phyloP scores from a whole-genome alignment of 1,140 invertebrate genomes.

The Scaptodrosophila lebanonensis region DNA sequence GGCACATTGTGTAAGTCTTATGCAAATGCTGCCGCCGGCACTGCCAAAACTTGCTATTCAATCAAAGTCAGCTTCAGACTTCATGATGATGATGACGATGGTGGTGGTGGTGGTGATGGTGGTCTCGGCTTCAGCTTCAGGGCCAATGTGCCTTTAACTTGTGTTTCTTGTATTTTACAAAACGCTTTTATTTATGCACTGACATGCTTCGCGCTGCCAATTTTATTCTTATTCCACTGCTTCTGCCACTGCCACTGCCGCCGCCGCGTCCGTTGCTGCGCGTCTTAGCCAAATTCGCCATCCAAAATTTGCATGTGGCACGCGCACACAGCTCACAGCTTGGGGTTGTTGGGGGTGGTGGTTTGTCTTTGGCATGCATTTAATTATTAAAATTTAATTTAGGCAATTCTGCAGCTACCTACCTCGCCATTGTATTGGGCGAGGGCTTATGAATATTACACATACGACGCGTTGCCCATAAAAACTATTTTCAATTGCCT shows the following conservation, averaged over 20 bases:
- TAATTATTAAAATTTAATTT: constrained; percentile 76
- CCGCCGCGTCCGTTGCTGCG: constrained; percentile 46
- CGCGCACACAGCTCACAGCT: constrained; percentile 3
- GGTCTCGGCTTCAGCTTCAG: constrained; percentile 24
- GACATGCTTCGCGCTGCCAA: constrained; percentile 60
- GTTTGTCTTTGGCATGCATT: constrained; percentile 43
- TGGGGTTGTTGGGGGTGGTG: constrained; percentile 1
- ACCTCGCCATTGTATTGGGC: constrained; percentile 18
- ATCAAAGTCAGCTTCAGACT: constrained; percentile 45
- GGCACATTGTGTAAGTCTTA: constrained; percentile 59
- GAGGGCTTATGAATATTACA: constrained; percentile 35
- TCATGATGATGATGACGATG: constrained; percentile 22
- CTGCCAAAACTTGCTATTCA: constrained; percentile 49
- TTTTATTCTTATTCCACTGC: no score
- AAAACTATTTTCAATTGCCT: constrained; percentile 20
- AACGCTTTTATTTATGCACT: constrained; percentile 70
- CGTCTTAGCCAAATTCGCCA: constrained; percentile 68
- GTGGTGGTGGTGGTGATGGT: constrained; percentile 28
- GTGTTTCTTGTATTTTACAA: constrained; percentile 47
- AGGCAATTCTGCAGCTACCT: constrained; percentile 48
- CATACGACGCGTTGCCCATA: constrained; percentile 9
- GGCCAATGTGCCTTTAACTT: no score
- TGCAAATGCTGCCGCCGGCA: constrained; percentile 59
- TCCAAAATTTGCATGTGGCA: constrained; percentile 73
- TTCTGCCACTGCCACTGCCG: no score